Evolutionary conservation across 2,797 vertebrate genomes (phyloP).

Genomic region (Falco columbarius): DNA sequence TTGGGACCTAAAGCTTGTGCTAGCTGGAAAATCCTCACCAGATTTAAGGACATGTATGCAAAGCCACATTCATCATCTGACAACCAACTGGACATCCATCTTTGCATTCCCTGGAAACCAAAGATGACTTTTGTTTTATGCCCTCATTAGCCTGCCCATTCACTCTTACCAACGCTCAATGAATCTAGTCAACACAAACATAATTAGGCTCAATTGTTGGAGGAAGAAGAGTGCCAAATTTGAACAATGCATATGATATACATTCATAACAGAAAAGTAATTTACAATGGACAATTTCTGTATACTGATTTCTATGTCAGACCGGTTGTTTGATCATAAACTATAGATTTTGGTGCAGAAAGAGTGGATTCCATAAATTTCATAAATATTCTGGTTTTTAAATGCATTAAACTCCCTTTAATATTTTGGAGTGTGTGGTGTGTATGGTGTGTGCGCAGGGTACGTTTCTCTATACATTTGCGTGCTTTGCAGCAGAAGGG

Average conservation of each 20-base stretch:
- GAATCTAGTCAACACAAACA: background rate
- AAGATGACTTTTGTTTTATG: background rate
- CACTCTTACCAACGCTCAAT: background rate
- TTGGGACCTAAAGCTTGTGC: background rate
- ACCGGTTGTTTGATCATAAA: background rate
- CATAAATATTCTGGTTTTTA: background rate
- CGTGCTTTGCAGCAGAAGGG: background rate
- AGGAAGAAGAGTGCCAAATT: background rate
- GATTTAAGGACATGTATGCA: background rate
- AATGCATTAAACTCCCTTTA: background rate
- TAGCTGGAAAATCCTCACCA: background rate
- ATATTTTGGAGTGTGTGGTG: rapidly evolving
- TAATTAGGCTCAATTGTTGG: background rate
- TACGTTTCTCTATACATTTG: background rate
- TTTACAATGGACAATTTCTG: background rate
- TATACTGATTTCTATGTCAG: background rate
- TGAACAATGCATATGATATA: background rate
- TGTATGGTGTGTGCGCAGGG: rapidly evolving
- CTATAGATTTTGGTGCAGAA: background rate
- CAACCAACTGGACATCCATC: background rate
- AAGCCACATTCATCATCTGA: background rate
- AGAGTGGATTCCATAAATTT: background rate
- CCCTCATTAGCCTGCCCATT: background rate
- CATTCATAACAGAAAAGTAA: background rate
- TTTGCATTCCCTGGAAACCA: background rate